These are phyloP conservation scores for Melanophora roralis DNA, from an alignment of 2,888 invertebrate species.

Conservation along the genomic window DNA sequence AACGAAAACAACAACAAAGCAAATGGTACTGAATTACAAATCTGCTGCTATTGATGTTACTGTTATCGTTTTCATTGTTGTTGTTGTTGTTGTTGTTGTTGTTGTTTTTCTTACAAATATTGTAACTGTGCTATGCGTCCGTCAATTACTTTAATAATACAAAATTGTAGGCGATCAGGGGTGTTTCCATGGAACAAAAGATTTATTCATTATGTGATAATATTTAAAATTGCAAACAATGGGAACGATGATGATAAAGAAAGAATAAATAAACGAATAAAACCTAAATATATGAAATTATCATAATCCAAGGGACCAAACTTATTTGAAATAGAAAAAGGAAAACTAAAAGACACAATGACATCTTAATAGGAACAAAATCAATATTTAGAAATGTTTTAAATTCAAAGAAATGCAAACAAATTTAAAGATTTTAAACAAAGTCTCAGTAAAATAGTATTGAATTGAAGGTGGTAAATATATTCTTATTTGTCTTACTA, in stretches of 20 bases:
- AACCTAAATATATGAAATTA: constrained; percentile 8
- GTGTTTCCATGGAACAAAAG: constrained; percentile 6
- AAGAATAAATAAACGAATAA: not conserved
- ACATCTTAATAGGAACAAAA: constrained; percentile 6
- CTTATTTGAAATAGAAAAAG: not conserved
- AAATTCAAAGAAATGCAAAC: not conserved
- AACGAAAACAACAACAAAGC: constrained; percentile 7
- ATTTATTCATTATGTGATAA: constrained; percentile 51
- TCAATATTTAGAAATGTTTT: constrained; percentile 42
- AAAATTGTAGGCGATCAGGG: not conserved
- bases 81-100: too few relatives aligned
- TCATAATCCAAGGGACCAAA: constrained; percentile 26
- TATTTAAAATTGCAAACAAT: constrained; percentile 50
- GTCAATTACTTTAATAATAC: constrained; percentile 22
- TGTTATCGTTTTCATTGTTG: too few relatives aligned
- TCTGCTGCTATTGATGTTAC: constrained; percentile 15
- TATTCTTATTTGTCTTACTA: too few relatives aligned
- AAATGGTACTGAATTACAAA: constrained; percentile 26
- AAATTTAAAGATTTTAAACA: not conserved
- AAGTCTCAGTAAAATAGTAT: too few relatives aligned
- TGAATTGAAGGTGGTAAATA: too few relatives aligned
- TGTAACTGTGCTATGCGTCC: not conserved
- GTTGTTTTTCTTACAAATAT: too few relatives aligned
- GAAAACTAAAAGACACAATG: not conserved
- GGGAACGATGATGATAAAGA: not conserved